A percentile compares a stretch with the other conserved stretches of the same genome.
Conservation (phyloP, 1,140 invertebrate genomes). For the Penaeus chinensis region DNA sequence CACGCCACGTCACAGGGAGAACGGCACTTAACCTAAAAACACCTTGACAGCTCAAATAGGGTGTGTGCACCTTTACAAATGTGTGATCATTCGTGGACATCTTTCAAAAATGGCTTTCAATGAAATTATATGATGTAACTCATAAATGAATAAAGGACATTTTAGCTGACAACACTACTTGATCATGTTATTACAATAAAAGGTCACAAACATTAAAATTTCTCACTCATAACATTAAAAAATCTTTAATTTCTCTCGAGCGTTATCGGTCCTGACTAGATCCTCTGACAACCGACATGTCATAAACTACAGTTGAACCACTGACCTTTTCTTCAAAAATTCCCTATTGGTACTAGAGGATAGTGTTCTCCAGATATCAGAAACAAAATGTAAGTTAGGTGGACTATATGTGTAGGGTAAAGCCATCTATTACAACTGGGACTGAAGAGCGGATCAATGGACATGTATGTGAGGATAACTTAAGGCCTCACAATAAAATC, state of each 20-base stretch:
- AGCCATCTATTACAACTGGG: slow-evolving; percentile 35
- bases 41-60: slow-evolving; percentile 56
- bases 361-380: slow-evolving; percentile 28
- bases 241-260: slow-evolving; percentile 18
- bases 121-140: slow-evolving; percentile 32
- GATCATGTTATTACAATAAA: slow-evolving; percentile 35
- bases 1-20: slow-evolving; percentile 54
- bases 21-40: slow-evolving; percentile 43
- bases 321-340: slow-evolving; percentile 5
- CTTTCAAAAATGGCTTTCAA: slow-evolving; percentile 50
- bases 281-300: slow-evolving; percentile 57
- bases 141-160: slow-evolving; percentile 20
- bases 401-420: slow-evolving; percentile 9
- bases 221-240: slow-evolving; percentile 51
- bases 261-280: slow-evolving; percentile 54
- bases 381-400: slow-evolving; percentile 22
- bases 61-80: slow-evolving; percentile 57
- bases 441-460: slow-evolving; percentile 31
- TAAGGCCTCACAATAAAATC: slow-evolving; percentile 34
- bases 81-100: slow-evolving; percentile 48
- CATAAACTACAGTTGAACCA: slow-evolving; percentile 38
- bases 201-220: slow-evolving; percentile 47
- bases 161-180: slow-evolving; percentile 32
- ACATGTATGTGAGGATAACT: slow-evolving; percentile 39
- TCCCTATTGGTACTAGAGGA: slow-evolving; percentile 25